Base-by-base conservation (phyloP, 1,140 invertebrate species). In the Arctopsyche grandis region DNA sequence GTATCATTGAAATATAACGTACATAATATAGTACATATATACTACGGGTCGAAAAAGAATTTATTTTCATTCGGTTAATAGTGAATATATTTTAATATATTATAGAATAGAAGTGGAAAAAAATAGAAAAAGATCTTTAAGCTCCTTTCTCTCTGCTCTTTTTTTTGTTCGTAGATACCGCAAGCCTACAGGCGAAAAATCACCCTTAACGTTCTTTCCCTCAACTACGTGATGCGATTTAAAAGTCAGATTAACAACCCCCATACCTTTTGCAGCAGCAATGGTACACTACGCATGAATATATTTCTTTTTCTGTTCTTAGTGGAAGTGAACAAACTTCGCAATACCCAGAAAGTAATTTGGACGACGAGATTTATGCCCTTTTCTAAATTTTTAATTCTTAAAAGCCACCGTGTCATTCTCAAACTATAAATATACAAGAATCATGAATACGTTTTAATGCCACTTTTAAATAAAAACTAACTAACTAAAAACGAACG, bases 191-290 rank as follows among this genome's bases (percentile, higher is more conserved):
- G 63, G 63, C 63, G 63, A 66, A 66, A 66, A 66, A 66, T 66
- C 63, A 66, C 63, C 63, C 63, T 66, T 66, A 66, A 66, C 63
- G 63, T 66, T 66, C 63, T 66, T 66, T 66, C 63, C 63, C 63
- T 38, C 24, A 74, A 38, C 21, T 79, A 79, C 75, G 79, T 80
- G 79, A 80, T 76, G 29, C 75, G 79, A 80, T 80, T 80, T 80
- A 77, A 80, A 80, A 80, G 79, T 80, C 79, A 80, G 79, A 80
- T 80, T 77, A 77, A 77, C 69, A 21, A 29, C 63, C 56, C 46
- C 14, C 29, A 38, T 66, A 66, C 63, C 56, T 48, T 75, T 75
- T 29, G 58, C n/a, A 38, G 75, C 12, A 60, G 75, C 75, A 58
- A 76, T 44, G 58, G 21, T 22, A 29, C 63, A 66, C 63, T 76